Percentiles rank a stretch among this genome's conserved stretches.
Evolutionary conservation across 1,140 invertebrate genomes (phyloP).

Genomic region (Drosophila pandora): DNA sequence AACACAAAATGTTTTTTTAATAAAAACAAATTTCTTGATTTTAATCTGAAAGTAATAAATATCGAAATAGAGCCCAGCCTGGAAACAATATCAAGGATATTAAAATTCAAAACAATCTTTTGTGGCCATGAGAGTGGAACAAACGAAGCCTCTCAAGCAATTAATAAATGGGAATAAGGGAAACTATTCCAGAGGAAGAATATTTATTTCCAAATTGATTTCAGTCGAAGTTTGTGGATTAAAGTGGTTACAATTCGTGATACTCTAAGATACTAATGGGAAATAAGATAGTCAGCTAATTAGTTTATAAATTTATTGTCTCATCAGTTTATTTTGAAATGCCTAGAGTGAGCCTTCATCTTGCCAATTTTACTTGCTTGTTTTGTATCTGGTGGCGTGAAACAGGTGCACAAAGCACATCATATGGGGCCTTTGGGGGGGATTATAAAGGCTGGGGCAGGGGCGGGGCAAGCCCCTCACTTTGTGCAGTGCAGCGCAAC

Average conservation of each 20-base stretch:
- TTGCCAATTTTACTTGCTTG: constrained; percentile 20
- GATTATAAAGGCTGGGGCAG: neutral
- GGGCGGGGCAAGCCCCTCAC: constrained; percentile 19
- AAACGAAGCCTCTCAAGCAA: neutral
- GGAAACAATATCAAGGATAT: neutral
- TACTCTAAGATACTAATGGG: too few species aligned
- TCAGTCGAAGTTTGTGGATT: too few species aligned
- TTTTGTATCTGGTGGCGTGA: constrained; percentile 31
- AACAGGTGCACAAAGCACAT: constrained; percentile 49
- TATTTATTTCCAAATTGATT: neutral
- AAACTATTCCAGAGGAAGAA: too few species aligned
- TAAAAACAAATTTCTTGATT: too few species aligned
- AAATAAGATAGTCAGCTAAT: neutral
- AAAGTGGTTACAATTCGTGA: too few species aligned
- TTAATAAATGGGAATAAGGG: neutral
- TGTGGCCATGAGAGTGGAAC: neutral
- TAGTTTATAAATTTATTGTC: neutral
- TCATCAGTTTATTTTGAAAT: neutral
- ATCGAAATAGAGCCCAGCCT: too few species aligned
- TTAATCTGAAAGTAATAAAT: too few species aligned
- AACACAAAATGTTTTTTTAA: neutral
- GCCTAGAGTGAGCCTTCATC: constrained; percentile 11
- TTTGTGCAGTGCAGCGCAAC: constrained; percentile 66
- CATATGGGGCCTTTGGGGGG: constrained; percentile 2
- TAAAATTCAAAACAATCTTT: neutral